Evolutionary conservation across 2,113 vertebrate genomes (phyloP), one percentile per base, ranked within the genome.

Genomic region (Coracopsis vasa): DNA sequence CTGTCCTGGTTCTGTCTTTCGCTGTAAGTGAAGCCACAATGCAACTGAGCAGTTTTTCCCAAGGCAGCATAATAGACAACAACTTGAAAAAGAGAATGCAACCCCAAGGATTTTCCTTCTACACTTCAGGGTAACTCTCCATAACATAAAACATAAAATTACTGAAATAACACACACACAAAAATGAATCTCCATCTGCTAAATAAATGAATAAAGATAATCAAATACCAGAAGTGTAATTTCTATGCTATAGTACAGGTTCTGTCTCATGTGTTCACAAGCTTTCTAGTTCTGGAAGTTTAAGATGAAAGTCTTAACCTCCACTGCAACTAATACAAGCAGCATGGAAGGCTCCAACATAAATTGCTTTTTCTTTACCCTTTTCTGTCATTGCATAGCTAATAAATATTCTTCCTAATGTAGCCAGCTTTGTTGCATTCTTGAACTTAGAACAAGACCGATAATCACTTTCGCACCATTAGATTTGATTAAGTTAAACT

Each of bases 391-490:
- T 25, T 29, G 16, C 47, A 33, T 24, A 75, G 47, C 28, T 86
- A 90, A 94, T 80, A 86, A 88, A 80, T 79, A 78, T 25, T 74
- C 77, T 86, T 64, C 27, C 80, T 92, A 86, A 88, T 81, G 75
- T 54, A 94, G 91, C 54, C 45, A 70, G 37, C 64, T 95, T 71
- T 81, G 86, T 89, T 92, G 71, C 37, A 41, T 66, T 85, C 69
- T 56, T 65, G 51, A 91, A 72, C 58, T 79, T 44, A 42, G 42
- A 58, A 64, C 71, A 67, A 42, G 69, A 64, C 65, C 56, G 53
- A 75, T 91, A 94, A 92, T 92, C 78, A 86, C 86, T 56, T 87
- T 90, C 88, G 67, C 53, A 67, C 42, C 69, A 35, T 91, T 85
- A 79, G 80, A 67, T 79, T 54, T 94, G 88, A 88, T 94, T 53